These are phyloP conservation scores for Lithophane socia DNA, from an alignment of 2,888 invertebrate genomes.

Conservation along the genomic window DNA sequence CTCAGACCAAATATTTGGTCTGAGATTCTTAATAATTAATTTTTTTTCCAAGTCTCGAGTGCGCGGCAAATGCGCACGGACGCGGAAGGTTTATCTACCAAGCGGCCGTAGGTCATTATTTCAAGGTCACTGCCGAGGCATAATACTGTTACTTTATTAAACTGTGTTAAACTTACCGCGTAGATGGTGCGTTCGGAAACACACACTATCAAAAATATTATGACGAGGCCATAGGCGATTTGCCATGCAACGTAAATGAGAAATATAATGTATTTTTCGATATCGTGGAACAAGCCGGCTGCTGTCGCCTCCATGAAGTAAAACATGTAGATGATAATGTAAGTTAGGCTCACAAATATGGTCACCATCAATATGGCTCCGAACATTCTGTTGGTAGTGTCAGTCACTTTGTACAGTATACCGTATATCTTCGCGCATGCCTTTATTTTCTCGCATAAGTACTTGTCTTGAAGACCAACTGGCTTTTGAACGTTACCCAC, in stretches of 20 bases:
- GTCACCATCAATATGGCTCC: conserved; percentile 75
- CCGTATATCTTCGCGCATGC: conserved; percentile 77
- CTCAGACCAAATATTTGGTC: too few relatives aligned
- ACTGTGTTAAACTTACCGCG: conserved; percentile 70
- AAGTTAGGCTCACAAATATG: conserved; percentile 69
- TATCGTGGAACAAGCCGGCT: conserved; percentile 77
- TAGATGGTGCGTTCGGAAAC: conserved; percentile 73
- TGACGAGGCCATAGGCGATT: conserved; percentile 70
- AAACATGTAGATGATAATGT: conserved; percentile 78
- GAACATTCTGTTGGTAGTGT: conserved; percentile 70
- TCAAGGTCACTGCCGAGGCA: too few relatives aligned
- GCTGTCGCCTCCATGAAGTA: conserved; percentile 86
- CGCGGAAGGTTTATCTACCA: too few relatives aligned
- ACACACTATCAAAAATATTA: conserved; percentile 73
- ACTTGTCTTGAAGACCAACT: conserved; percentile 71
- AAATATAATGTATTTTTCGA: conserved; percentile 75
- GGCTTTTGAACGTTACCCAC: conserved; percentile 65
- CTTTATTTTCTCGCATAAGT: conserved; percentile 76
- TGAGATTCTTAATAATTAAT: too few relatives aligned
- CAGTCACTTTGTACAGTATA: conserved; percentile 72
- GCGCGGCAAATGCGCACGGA: too few relatives aligned
- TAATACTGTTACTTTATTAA: too few relatives aligned
- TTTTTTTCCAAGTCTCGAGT: too few relatives aligned
- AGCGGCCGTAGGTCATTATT: too few relatives aligned
- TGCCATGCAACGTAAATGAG: conserved; percentile 79